These are phyloP conservation scores for Cheilosia grossa DNA, from an alignment of 2,888 invertebrate genomes.

Conservation along the genomic window DNA sequence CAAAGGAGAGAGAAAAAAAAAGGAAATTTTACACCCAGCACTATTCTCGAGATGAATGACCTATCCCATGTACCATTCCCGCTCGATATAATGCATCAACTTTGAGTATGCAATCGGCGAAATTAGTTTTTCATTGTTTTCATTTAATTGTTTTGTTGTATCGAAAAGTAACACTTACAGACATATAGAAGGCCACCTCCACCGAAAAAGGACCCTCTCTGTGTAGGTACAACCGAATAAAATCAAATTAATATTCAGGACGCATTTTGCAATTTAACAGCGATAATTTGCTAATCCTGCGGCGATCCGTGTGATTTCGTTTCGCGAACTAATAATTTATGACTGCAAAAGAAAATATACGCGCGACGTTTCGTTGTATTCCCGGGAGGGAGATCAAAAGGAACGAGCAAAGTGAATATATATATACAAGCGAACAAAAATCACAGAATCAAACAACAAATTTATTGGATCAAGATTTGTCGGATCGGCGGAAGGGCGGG, in stretches of 20 bases:
- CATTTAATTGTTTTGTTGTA: too few species aligned
- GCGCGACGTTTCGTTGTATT: slow-evolving; percentile 26
- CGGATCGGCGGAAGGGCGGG: slow-evolving; percentile 68
- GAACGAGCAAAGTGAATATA: slow-evolving; percentile 20
- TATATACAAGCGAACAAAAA: not conserved
- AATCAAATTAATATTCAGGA: slow-evolving; percentile 59
- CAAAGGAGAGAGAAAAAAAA: slow-evolving; percentile 42
- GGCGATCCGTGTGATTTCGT: slow-evolving; percentile 62
- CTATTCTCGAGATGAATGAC: slow-evolving; percentile 74
- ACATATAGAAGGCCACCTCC: too few species aligned
- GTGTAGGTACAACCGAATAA: not conserved
- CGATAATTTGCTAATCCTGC: slow-evolving; percentile 68
- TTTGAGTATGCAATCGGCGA: not conserved
- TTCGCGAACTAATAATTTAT: slow-evolving; percentile 66
- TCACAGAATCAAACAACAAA: slow-evolving; percentile 62
- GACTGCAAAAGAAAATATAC: slow-evolving; percentile 44
- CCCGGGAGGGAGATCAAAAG: slow-evolving; percentile 51
- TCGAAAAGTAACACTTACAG: not conserved
- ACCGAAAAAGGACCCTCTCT: slow-evolving; percentile 10
- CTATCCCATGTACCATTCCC: slow-evolving; percentile 39
- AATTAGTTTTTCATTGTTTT: not conserved
- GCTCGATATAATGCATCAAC: slow-evolving; percentile 12
- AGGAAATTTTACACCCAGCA: slow-evolving; percentile 70
- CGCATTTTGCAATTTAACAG: slow-evolving; percentile 45
- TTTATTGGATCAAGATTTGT: slow-evolving; percentile 74